Percentiles rank a stretch among this genome's conserved stretches.
Conservation (phyloP, 2,113 vertebrate species). For the Rhinoderma darwinii region DNA sequence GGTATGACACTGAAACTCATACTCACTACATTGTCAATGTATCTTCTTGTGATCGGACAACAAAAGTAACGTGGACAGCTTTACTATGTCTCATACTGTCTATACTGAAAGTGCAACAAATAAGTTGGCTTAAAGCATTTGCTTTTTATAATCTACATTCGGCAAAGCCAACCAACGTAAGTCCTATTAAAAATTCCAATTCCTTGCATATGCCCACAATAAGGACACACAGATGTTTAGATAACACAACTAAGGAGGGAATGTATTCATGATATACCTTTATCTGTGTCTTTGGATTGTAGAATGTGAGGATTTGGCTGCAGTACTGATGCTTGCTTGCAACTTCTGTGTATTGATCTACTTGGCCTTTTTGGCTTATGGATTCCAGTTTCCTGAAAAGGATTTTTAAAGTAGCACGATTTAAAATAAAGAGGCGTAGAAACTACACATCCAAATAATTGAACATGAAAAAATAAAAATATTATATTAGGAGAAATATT, state of each 20-base stretch:
- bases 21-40: no score
- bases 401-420: slow-evolving; percentile 36
- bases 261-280: background rate
- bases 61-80: no score
- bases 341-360: slow-evolving; percentile 68
- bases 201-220: background rate
- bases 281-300: slow-evolving; percentile 27
- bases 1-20: no score
- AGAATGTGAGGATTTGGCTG: slow-evolving; percentile 79
- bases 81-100: no score
- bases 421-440: background rate
- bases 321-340: slow-evolving; percentile 80
- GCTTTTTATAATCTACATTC: no score
- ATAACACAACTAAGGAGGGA: background rate
- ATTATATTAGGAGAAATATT: no score
- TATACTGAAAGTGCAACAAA: no score
- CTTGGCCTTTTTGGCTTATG: slow-evolving; percentile 73
- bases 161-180: no score
- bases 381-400: slow-evolving; percentile 70
- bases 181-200: background rate
- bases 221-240: background rate
- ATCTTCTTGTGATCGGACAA: no score
- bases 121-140: no score
- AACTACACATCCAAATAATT: no score
- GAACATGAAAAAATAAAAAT: no score